Conservation (phyloP, 2,797 vertebrate genomes). For the Denticeps clupeoides region DNA sequence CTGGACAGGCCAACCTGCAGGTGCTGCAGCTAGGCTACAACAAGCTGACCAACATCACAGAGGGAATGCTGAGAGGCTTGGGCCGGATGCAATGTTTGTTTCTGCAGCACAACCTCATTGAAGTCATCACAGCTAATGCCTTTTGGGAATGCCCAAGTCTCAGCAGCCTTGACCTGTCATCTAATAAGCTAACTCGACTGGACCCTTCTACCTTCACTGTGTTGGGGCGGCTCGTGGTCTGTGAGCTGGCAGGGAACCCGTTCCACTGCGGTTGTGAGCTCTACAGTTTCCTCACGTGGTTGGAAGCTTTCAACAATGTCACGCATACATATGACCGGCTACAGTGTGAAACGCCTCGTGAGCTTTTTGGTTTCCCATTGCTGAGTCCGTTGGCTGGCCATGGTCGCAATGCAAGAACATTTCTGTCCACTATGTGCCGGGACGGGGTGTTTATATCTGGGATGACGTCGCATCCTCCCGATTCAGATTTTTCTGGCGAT, state of each 20-base stretch:
- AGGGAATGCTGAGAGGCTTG: conserved; percentile 91
- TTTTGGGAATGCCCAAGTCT: conserved; percentile 93
- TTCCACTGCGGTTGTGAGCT: conserved; percentile 96
- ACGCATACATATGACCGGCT: conserved; percentile 95
- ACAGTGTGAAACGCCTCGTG: conserved; percentile 87
- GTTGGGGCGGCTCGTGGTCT: conserved; percentile 83
- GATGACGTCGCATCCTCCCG: conserved; percentile 74
- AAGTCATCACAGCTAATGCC: conserved; percentile 81
- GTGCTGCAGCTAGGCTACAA: conserved; percentile 97
- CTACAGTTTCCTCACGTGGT: conserved; percentile 83
- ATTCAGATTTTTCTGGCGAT: conserved; percentile 81
- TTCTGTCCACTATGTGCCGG: conserved; percentile 82
- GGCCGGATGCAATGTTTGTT: conserved; percentile 90
- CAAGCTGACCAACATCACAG: conserved; percentile 88
- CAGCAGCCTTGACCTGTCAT: conserved; percentile 93
- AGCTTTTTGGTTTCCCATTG: conserved; percentile 83
- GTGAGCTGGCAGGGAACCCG: conserved; percentile 92
- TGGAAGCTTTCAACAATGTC: conserved; percentile 92
- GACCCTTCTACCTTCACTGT: conserved; percentile 84
- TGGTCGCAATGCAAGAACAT: conserved; percentile 83
- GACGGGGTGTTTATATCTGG: conserved; percentile 80
- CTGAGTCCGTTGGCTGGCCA: conserved; percentile 71
- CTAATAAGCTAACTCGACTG: conserved; percentile 85
- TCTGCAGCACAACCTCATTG: conserved; percentile 94
- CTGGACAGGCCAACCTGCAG: conserved; percentile 89